Evolutionary conservation across 1,140 invertebrate genomes (phyloP), one percentile per base, ranked within the genome.

Genomic region (Leptopilina boulardi): DNA sequence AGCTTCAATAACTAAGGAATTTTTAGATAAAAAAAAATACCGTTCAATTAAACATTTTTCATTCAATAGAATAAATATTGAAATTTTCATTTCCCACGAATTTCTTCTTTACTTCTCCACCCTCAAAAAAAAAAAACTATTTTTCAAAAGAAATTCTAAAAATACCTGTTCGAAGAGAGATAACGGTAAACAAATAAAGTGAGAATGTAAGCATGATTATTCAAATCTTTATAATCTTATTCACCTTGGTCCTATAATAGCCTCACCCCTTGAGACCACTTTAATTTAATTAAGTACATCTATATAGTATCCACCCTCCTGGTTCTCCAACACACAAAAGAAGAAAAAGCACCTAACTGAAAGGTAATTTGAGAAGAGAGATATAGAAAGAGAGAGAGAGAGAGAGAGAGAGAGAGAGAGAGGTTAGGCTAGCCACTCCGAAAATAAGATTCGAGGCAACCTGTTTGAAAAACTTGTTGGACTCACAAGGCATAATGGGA

Each of bases 401-500:
- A 38, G 8, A 38, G 34, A 38, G 34, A 38, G 34, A 6, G 30
- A n/a, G n/a, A n/a, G n/a, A n/a, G n/a, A n/a, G n/a, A n/a, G 2
- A 15, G 21, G 21, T 66, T 66, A 30, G 56, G 26, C 56, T 66
- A 66, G 73, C 30, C 73, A 54, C 23, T 30, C 13, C 51, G 73
- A 70, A 38, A 75, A 75, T 41, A 59, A 34, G 73, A 59, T 41
- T 38, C 51, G 51, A 59, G n/a, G 54, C 73, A 59, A 75, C 73
- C 51, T 76, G 75, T 70, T 47, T 19, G 34, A 71, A 70, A 34
- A 70, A 76, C 71, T 54, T 73, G 59, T 66, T 66, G 59, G 59
- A 66, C 23, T 66, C 59, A 38, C 34, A 9, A n/a, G 26, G 59
- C 59, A 66, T 66, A 66, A 66, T 66, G 18, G 75, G 82, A 80